Evolutionary conservation across 2,113 vertebrate genomes (phyloP).

Genomic region (Malurus cyaneus): DNA sequence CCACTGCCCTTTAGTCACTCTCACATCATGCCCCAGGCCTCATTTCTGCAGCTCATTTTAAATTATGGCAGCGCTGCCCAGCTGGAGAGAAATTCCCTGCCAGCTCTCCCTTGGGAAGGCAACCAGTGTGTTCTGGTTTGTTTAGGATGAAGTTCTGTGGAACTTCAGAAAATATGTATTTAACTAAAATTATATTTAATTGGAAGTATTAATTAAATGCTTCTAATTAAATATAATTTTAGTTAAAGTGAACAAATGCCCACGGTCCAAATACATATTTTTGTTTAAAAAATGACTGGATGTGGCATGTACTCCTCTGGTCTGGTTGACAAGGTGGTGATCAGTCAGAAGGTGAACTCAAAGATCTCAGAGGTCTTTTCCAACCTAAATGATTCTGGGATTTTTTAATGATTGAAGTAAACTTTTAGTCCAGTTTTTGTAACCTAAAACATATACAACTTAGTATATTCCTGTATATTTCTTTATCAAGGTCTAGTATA

Average conservation of each 20-base stretch:
- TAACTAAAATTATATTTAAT: no score
- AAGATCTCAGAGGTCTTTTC: background rate
- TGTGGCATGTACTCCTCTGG: background rate
- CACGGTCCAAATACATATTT: background rate
- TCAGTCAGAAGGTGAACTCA: background rate
- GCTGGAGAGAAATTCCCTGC: no score
- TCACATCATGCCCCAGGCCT: background rate
- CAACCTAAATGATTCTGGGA: background rate
- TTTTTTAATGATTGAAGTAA: background rate
- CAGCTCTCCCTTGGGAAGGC: background rate
- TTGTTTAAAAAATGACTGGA: background rate
- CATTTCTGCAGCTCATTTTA: background rate
- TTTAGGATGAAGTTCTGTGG: background rate
- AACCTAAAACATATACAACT: background rate
- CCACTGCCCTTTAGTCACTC: background rate
- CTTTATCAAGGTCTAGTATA: background rate
- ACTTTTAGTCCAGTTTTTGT: background rate
- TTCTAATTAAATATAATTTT: background rate
- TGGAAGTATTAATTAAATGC: no score
- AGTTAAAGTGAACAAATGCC: background rate
- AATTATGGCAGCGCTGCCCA: background rate
- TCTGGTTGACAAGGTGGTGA: background rate
- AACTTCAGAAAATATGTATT: background rate
- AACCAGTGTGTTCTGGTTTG: background rate
- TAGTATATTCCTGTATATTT: fast-evolving